These are phyloP conservation scores for Dolichoris vasculosae DNA, from an alignment of 1,140 invertebrate genomes.

Conservation along the genomic window DNA sequence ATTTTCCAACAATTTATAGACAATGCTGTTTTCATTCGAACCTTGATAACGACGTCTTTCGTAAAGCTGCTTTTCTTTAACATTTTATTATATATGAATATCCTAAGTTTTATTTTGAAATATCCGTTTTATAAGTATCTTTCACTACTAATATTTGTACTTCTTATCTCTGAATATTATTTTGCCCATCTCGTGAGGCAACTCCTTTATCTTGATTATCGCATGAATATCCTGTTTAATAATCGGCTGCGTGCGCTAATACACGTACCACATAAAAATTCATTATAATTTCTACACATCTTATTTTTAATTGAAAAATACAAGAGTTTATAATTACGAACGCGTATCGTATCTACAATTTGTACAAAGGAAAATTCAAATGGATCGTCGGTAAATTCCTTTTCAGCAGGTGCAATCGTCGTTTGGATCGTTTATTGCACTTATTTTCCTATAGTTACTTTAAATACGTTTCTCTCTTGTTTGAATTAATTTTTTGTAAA, in stretches of 20 bases:
- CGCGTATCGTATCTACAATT: background rate
- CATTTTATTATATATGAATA: too few species aligned
- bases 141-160: background rate
- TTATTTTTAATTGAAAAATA: background rate
- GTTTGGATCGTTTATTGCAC: background rate
- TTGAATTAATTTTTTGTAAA: constrained; percentile 17
- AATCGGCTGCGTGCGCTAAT: background rate
- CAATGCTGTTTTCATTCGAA: too few species aligned
- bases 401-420: constrained; percentile 11
- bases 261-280: background rate
- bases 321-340: background rate
- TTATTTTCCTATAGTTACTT: constrained; percentile 7
- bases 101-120: too few species aligned
- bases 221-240: constrained; percentile 1
- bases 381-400: background rate
- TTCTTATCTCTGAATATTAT: background rate
- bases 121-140: background rate
- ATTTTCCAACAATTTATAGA: background rate
- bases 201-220: background rate
- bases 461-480: background rate
- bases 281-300: background rate
- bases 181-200: background rate
- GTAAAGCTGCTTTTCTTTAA: too few species aligned
- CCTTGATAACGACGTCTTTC: too few species aligned
- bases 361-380: background rate